Base-by-base conservation (phyloP, 2,888 invertebrate species). In the Agrotis exclamationis region DNA sequence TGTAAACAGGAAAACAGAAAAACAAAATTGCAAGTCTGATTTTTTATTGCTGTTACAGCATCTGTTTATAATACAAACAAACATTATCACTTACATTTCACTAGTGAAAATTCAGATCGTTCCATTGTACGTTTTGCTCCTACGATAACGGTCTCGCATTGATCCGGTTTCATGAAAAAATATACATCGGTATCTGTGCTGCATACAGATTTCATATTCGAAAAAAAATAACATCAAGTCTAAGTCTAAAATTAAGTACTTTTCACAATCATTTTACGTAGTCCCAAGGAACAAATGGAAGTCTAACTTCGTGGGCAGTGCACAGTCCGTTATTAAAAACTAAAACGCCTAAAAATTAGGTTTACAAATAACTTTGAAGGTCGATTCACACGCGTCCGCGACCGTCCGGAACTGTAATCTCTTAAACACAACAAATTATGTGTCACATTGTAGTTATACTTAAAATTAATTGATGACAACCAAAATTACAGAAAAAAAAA, bases 41-140 rank as follows among this genome's bases (percentile, higher is more conserved):
- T 94, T 93, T 94, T 96, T 95, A 96, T 96, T 96, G 96, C 96
- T 95, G 94, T 95, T 87, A 93, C 95, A 96, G 96, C 96, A 93
- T 94, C 91, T 87, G 90, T 94, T 94, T 93, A 93, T 91, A 90
- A 91, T 94, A 96, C 95, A 96, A 95, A 95, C 93, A 94, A 94
- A 95, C 92, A 93, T 91, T 90, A 90, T 93, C 91, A 91, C 92
- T 95, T 94, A 94, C 89, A 90, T 91, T 93, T 92, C 92, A 90
- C 93, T 92, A 93, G 91, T 93, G 92, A 93, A 92, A 92, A 92
- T 90, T 91, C 94, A 93, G 93, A 93, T 93, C 91, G 81, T 90
- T 90, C 86, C 86, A 86, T 93, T 93, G 92, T 93, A 93, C 91
- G 84, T 86, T 86, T 39, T 85, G 81, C 79, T 86, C 77, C 84